Evolutionary conservation across 1,140 invertebrate genomes (phyloP).

Genomic region (Drosophila navojoa): DNA sequence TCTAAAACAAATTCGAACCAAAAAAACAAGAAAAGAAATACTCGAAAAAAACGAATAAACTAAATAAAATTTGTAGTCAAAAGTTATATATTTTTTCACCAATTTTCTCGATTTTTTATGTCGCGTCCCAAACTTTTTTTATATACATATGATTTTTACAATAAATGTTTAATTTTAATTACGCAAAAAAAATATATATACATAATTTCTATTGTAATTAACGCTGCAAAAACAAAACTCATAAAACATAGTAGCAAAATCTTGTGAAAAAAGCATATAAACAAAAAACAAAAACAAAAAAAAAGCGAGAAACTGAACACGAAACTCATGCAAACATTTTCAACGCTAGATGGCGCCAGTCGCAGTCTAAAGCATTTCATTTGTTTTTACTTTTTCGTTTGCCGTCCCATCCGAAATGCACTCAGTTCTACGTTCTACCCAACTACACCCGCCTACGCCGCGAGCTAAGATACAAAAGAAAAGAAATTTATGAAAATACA

Average conservation of each 20-base stretch:
- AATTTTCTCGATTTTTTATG: slow-evolving; percentile 44
- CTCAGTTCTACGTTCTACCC: slow-evolving; percentile 29
- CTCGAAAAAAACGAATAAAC: slow-evolving; percentile 58
- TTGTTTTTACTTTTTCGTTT: slow-evolving; percentile 28
- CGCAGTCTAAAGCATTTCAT: slow-evolving; percentile 10
- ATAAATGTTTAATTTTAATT: slow-evolving; percentile 70
- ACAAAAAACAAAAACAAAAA: slow-evolving; percentile 20
- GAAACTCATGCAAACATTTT: slow-evolving; percentile 42
- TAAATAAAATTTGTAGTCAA: slow-evolving; percentile 44
- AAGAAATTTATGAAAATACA: neutral
- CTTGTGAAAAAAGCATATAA: slow-evolving; percentile 19
- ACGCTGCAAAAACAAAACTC: slow-evolving; percentile 63
- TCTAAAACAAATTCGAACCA: slow-evolving; percentile 67
- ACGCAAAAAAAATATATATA: slow-evolving; percentile 72
- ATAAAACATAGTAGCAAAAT: slow-evolving; percentile 32
- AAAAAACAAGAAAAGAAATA: slow-evolving; percentile 59
- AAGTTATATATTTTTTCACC: slow-evolving; percentile 38
- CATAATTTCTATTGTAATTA: slow-evolving; percentile 78
- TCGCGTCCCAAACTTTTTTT: slow-evolving; percentile 40
- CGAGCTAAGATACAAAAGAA: slow-evolving; percentile 48
- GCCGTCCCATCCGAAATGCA: slow-evolving; percentile 27
- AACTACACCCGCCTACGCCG: slow-evolving; percentile 45
- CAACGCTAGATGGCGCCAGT: slow-evolving; percentile 1
- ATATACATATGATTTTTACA: slow-evolving; percentile 47
- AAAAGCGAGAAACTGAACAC: slow-evolving; percentile 34